phyloP scores from a whole-genome alignment of 2,888 invertebrate species.

The Carterocephalus palaemon region DNA sequence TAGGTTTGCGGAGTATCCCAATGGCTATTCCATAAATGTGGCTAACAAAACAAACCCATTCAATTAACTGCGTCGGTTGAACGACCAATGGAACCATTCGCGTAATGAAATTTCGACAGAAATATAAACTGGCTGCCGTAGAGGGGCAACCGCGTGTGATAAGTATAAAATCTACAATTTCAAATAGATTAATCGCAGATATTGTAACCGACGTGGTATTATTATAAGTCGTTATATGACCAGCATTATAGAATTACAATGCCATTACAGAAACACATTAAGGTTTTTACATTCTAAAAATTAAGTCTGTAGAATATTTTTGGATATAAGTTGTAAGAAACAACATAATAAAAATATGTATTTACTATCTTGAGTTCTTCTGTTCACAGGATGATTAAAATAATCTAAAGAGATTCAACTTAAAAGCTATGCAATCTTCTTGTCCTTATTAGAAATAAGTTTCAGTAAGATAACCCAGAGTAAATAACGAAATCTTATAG shows the following conservation, averaged over 20 bases:
- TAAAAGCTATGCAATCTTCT: no score
- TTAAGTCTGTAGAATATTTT: no score
- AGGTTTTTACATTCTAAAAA: no score
- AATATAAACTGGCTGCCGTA: constrained; percentile 29
- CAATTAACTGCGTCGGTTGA: constrained; percentile 51
- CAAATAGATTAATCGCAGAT: constrained; percentile 8
- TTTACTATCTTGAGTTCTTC: no score
- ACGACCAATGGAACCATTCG: constrained; percentile 51
- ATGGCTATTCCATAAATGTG: constrained; percentile 44
- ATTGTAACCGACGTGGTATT: neutral
- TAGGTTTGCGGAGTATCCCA: constrained; percentile 21
- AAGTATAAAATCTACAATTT: constrained; percentile 15
- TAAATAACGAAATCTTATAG: no score
- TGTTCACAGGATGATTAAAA: no score
- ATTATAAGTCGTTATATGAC: neutral
- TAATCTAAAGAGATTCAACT: no score
- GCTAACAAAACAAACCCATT: constrained; percentile 55
- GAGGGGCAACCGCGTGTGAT: constrained; percentile 15
- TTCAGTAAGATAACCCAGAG: no score
- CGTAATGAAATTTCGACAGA: constrained; percentile 53
- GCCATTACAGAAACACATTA: no score
- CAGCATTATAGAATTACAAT: neutral
- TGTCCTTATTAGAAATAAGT: no score
- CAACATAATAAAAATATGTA: no score
- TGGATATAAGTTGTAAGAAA: no score